These are phyloP conservation scores for Lethenteron camtschaticum DNA, from an alignment of 2,113 vertebrate species.

Conservation along the genomic window DNA sequence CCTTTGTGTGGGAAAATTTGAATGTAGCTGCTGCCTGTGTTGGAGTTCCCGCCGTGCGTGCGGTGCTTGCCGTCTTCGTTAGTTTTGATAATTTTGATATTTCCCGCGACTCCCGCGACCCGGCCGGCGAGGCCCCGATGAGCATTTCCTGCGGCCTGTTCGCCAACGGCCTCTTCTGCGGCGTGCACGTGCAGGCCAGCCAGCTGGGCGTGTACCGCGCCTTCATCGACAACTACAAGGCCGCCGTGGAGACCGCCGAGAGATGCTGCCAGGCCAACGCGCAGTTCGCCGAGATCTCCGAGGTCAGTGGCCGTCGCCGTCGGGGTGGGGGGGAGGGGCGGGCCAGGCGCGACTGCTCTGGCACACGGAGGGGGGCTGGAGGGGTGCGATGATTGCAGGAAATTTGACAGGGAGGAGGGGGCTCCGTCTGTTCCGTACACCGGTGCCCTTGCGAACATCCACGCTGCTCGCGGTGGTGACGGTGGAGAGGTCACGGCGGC, in stretches of 20 bases:
- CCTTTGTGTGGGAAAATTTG: too few relatives aligned
- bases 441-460: too few relatives aligned
- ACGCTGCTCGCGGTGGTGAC: too few relatives aligned
- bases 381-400: neutral
- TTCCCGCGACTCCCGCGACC: neutral
- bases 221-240: constrained; percentile 96
- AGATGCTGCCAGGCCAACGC: constrained; percentile 80
- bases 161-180: neutral
- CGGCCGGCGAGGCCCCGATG: neutral
- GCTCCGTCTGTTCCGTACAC: too few relatives aligned
- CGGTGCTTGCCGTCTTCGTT: neutral
- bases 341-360: constrained; percentile 7
- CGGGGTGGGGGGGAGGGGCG: neutral
- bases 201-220: constrained; percentile 89
- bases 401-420: too few relatives aligned
- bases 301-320: constrained; percentile 29
- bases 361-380: too few relatives aligned
- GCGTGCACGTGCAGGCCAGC: constrained; percentile 37
- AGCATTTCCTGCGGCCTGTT: constrained; percentile 4
- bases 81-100: constrained; percentile 4
- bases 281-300: constrained; percentile 89
- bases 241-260: constrained; percentile 62
- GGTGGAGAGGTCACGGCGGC: too few relatives aligned
- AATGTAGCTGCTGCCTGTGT: too few relatives aligned
- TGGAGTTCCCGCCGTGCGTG: too few relatives aligned